Evolutionary conservation across 2,113 vertebrate genomes (phyloP), one percentile per base, ranked within the genome.

Genomic region (Talpa occidentalis): DNA sequence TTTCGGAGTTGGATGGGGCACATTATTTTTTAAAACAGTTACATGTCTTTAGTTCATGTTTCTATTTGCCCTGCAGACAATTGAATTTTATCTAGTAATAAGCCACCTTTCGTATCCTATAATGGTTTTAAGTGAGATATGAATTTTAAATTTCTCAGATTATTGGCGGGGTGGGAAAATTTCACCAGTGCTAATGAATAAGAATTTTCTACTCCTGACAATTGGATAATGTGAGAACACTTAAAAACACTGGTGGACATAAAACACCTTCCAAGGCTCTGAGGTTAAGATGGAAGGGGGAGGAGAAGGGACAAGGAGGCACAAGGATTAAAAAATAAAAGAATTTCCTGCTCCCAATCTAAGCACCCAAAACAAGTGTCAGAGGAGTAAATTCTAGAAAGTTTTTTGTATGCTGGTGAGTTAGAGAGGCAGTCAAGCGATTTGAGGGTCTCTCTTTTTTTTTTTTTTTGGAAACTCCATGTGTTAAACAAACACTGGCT

Each of bases 321-420:
- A 22, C 21, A 56, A 22, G 54, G 21, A 6, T 3, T 22, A 56
- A 22, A 56, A 56, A 56, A 54, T 19, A 28, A 60, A 62, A 30
- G 26, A 30, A 28, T 35, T 76, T 78, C 62, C 60, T 8, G 3
- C 37, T 79, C 32, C 24, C 47, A 92, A 21, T 12, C 16, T 56
- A 81, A 94, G 83, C 59, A 79, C 84, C 47, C 47, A 40, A 72
- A 81, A 73, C 56, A 52, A 8, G 19, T 47, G n/a, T 72, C 40
- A 69, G 66, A 76, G 78, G 42, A 22, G 47, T 52, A 79, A 21
- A 67, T 80, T 84, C 86, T 87, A 79, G n/a, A 90, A 66, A 91
- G 35, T 80, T 54, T 6, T 11, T 28, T 37, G 62, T 82, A 60
- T 88, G 90, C 88, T 91, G 93, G 96, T 96, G 93, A 88, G 78